phyloP scores from a whole-genome alignment of 2,113 vertebrate genomes.

The Nyctibius bracteatus region DNA sequence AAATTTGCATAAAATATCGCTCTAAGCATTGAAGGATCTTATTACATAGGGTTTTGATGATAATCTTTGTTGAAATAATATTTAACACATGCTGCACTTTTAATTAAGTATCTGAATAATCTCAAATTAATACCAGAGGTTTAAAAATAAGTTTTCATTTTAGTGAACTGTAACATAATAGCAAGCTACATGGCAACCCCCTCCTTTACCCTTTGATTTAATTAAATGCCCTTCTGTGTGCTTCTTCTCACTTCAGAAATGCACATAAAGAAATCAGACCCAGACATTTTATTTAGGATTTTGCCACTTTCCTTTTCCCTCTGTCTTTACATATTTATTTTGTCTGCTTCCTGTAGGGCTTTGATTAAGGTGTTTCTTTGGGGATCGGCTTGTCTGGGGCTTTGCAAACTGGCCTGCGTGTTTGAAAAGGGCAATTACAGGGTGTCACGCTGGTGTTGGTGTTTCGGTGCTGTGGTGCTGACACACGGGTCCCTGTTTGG shows the following conservation, averaged over 20 bases:
- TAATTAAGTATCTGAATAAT: constrained; percentile 91
- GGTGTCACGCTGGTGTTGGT: not conserved
- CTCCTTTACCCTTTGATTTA: constrained; percentile 78
- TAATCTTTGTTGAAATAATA: constrained; percentile 94
- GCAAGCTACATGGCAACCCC: constrained; percentile 65
- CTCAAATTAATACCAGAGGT: constrained; percentile 85
- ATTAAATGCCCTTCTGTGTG: constrained; percentile 78
- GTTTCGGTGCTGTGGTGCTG: not conserved
- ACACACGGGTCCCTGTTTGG: not conserved
- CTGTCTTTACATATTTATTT: not conserved
- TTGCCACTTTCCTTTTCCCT: constrained; percentile 15
- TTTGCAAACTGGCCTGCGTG: not conserved
- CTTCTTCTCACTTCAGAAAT: constrained; percentile 77
- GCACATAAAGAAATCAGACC: constrained; percentile 57
- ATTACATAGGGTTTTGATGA: constrained; percentile 88
- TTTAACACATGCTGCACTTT: constrained; percentile 95
- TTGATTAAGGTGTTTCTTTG: constrained; percentile 1
- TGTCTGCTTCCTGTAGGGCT: not conserved
- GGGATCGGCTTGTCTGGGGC: not conserved
- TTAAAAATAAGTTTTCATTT: constrained; percentile 85
- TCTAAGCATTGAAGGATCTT: constrained; percentile 84
- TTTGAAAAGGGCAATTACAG: not conserved
- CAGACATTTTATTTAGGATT: constrained; percentile 45
- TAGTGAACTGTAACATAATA: constrained; percentile 82
- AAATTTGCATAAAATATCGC: constrained; percentile 89